A percentile compares a stretch with the other conserved stretches of the same genome.
These are phyloP conservation scores for Pogonomyrmex barbatus DNA, from an alignment of 1,140 invertebrate species.

Conservation along the genomic window DNA sequence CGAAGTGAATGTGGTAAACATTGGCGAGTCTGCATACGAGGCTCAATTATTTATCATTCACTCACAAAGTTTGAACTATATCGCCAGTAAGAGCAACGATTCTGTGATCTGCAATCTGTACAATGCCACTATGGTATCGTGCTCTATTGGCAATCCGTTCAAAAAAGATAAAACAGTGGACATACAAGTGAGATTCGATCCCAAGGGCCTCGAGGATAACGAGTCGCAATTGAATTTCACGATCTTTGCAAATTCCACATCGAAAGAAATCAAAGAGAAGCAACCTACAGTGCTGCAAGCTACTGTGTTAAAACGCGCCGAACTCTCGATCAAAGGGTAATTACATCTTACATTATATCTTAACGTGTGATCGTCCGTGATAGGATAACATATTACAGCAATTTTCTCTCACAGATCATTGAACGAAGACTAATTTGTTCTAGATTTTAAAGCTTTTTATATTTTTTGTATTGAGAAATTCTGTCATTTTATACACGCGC, in stretches of 20 bases:
- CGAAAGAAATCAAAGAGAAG: constrained; percentile 88
- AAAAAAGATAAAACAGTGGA: constrained; percentile 88
- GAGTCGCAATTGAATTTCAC: constrained; percentile 90
- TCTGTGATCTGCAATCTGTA: constrained; percentile 89
- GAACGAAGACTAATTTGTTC: not conserved
- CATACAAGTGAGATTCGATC: constrained; percentile 92
- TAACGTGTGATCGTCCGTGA: not conserved
- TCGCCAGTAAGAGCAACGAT: constrained; percentile 88
- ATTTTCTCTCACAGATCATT: constrained; percentile 10
- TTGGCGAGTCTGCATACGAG: constrained; percentile 96
- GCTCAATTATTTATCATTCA: constrained; percentile 93
- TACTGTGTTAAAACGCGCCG: constrained; percentile 92
- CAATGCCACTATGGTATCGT: constrained; percentile 92
- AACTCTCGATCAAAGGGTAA: constrained; percentile 93
- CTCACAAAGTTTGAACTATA: constrained; percentile 92
- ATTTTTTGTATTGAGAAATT: not conserved
- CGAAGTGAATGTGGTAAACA: constrained; percentile 91
- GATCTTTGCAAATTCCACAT: constrained; percentile 95
- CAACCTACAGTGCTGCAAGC: constrained; percentile 87
- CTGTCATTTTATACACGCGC: not conserved
- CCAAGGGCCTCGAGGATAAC: constrained; percentile 90
- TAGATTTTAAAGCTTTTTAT: not conserved
- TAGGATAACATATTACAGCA: not conserved
- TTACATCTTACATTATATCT: constrained; percentile 65
- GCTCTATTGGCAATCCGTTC: constrained; percentile 96